A percentile compares a stretch with the other conserved stretches of the same genome.
These are phyloP conservation scores for Liparis tanakae DNA, from an alignment of 2,797 vertebrate species.

Conservation along the genomic window DNA sequence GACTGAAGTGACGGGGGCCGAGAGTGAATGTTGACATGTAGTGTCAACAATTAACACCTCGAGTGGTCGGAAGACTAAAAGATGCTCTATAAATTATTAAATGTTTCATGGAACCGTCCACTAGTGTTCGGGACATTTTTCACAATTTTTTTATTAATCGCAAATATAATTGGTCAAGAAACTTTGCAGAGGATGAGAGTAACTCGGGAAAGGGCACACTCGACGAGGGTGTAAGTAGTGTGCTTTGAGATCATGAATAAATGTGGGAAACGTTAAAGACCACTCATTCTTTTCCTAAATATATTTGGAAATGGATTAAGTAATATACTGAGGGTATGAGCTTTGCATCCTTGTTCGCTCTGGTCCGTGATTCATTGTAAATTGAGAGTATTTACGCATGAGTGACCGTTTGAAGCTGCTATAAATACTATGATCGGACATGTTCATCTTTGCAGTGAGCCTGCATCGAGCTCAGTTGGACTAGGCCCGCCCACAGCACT, in stretches of 20 bases:
- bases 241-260: background rate
- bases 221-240: background rate
- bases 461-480: constrained; percentile 13
- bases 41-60: background rate
- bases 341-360: background rate
- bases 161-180: background rate
- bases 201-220: background rate
- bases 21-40: background rate
- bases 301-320: background rate
- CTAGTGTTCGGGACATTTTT: background rate
- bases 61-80: background rate
- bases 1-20: background rate
- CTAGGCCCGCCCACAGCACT: background rate
- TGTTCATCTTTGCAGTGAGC: constrained; percentile 7
- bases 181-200: background rate
- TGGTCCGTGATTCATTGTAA: constrained; percentile 8
- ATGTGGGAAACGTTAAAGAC: background rate
- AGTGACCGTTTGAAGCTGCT: constrained; percentile 17
- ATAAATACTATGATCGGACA: constrained; percentile 11
- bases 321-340: background rate
- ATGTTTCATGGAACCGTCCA: too few relatives aligned
- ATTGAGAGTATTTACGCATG: background rate
- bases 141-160: background rate
- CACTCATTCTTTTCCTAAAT: background rate
- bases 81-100: background rate